Base-by-base conservation (phyloP, 2,113 vertebrate species). In the Hemicordylus capensis region DNA sequence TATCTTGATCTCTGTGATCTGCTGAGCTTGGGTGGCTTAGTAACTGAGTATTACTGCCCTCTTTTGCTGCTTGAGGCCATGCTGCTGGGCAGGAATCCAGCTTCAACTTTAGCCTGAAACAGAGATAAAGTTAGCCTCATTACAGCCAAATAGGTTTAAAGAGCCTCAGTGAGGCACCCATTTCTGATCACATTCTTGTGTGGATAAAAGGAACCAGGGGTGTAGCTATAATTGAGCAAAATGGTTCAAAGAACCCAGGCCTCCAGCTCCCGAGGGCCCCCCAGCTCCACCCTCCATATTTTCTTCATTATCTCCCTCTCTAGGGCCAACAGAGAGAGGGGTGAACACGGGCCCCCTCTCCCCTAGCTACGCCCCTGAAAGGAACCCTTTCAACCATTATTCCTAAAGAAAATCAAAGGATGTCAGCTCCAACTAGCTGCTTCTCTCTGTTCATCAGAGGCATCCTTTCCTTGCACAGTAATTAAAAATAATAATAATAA, bases 71-170 rank as follows among this genome's bases (percentile, higher is more conserved):
- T 76, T 56, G 31, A 77, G 70, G 72, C 48, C 54, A 48, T 28
- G 48, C 48, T 56, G 59, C 37, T 77, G 63, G 63, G 63, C 58
- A 58, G 28, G 63, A 86, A 67, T 44, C 48, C 28, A 80, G 20
- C 42, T 80, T 48, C 28, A 42, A 80, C 77, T 89, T 76, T 64
- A 77, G 1, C 39, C 20, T 1, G 6, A 24, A 56, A 78, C 6
- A 0, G 0, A 24, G 0, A 1, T 48, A 80, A 19, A 31, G 20
- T n/a, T n/a, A n/a, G n/a, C n/a, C n/a, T n/a, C n/a, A n/a, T n/a
- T n/a, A n/a, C n/a, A n/a, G n/a, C n/a, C n/a, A n/a, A n/a, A n/a
- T n/a, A n/a, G n/a, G 24, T 73, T 72, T 51, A 22, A 56, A 6
- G 15, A n/a, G 34, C 34, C n/a, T 34, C 14, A n/a, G n/a, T 66